Conservation (phyloP, 2,797 vertebrate species). For the Mergus octosetaceus region DNA sequence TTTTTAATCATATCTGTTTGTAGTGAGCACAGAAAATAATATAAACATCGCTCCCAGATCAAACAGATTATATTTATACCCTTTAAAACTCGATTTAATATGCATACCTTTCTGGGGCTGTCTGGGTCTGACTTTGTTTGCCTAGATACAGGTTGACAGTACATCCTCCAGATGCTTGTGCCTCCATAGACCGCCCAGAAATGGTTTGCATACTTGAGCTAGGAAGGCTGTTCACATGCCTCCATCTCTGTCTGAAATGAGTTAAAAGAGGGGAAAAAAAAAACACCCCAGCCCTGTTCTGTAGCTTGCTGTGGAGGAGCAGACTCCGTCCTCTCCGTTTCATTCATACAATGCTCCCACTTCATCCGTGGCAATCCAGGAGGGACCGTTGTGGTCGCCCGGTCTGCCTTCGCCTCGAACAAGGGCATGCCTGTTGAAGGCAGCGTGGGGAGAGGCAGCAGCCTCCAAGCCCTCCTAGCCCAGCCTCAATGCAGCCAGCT, state of each 20-base stretch:
- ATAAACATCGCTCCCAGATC: conserved; percentile 61
- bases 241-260: background rate
- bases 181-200: background rate
- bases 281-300: background rate
- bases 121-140: conserved; percentile 50
- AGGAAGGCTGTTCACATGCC: background rate
- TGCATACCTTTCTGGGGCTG: conserved; percentile 55
- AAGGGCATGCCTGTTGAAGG: conserved; percentile 61
- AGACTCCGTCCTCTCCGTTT: background rate
- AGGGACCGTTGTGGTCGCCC: conserved; percentile 59
- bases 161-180: conserved; percentile 7
- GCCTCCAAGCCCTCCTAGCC: background rate
- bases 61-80: conserved; percentile 58
- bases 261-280: background rate
- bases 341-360: conserved; percentile 32
- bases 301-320: background rate
- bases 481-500: accelerated
- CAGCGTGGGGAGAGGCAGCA: conserved; percentile 25
- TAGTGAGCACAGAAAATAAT: conserved; percentile 55
- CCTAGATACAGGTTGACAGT: conserved; percentile 6
- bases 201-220: conserved; percentile 44
- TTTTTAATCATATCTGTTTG: conserved; percentile 53
- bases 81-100: conserved; percentile 50
- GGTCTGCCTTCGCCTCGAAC: conserved; percentile 27
- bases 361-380: conserved; percentile 65